Evolutionary conservation across 1,140 invertebrate species (phyloP), one percentile per base, ranked within the genome.

Genomic region (Drosophila sproati): DNA sequence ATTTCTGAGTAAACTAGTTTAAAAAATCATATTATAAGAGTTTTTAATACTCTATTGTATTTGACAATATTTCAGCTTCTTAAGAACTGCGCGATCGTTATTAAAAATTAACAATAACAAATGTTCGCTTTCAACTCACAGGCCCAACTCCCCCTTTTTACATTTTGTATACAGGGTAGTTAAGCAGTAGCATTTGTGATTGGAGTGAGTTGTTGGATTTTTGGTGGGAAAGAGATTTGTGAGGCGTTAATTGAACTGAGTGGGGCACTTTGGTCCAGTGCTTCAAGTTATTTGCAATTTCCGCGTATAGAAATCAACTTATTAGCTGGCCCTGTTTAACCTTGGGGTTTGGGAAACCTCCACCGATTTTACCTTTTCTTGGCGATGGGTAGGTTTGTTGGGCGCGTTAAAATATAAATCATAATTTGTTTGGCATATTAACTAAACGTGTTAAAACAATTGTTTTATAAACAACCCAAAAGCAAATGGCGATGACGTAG

Each of bases 201-300:
- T 67, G 54, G 41, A 73, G 37, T 79, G 64, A 79, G 77, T 82
- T 75, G 76, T 69, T 54, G 61, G 59, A 54, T 52, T 48, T 73
- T 39, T 50, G 69, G 68, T 88, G 83, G 83, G 85, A 88, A 88
- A 88, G 63, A 76, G 64, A 57, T 61, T 73, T 85, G 64, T 69
- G 70, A 71, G 71, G 78, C 87, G 83, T 80, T 83, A 88, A 88
- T 88, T 88, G 80, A 88, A 89, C 69, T 6, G 52, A 55, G 34
- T 48, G 41, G 12, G 52, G 55, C 64, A 66, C 61, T 72, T 72
- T 66, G 57, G 31, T 70, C 28, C 28, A 56, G 28, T 62, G 63
- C 55, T 64, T 71, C 48, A 50, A 62, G 67, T 61, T 71, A 60
- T 76, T 73, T 34, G 70, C 73, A 57, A 78, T 88, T 88, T 88